phyloP scores from a whole-genome alignment of 2,797 vertebrate species.

The Centropyge bicolor region DNA sequence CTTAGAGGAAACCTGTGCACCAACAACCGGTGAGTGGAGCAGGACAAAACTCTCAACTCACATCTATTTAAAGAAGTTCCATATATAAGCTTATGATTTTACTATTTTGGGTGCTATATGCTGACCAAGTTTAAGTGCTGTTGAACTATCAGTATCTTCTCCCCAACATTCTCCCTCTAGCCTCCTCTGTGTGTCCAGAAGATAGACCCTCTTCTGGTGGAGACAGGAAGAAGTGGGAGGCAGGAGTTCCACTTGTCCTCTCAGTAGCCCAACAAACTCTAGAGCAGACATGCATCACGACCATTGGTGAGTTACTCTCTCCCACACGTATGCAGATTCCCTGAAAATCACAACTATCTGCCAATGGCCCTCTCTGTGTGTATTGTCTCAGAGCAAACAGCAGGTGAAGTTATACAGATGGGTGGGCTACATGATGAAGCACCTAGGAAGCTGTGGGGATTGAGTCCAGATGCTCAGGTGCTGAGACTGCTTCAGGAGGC shows the following conservation, averaged over 20 bases:
- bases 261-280: constrained; percentile 87
- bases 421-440: constrained; percentile 82
- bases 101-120: background rate
- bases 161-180: constrained; percentile 15
- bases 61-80: background rate
- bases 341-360: background rate
- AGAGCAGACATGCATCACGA: constrained; percentile 85
- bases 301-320: constrained; percentile 80
- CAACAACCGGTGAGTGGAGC: constrained; percentile 50
- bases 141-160: background rate
- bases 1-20: constrained; percentile 83
- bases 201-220: constrained; percentile 75
- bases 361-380: background rate
- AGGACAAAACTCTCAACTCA: background rate
- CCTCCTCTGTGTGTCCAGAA: constrained; percentile 60
- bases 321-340: background rate
- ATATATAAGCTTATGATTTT: background rate
- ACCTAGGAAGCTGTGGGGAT: constrained; percentile 89
- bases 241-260: constrained; percentile 87
- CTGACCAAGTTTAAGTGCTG: background rate
- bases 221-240: constrained; percentile 94
- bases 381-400: constrained; percentile 83
- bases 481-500: constrained; percentile 90
- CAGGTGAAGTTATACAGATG: constrained; percentile 89
- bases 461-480: constrained; percentile 88